Conservation (phyloP, 1,140 invertebrate genomes). For the Bombus vancouverensis region DNA sequence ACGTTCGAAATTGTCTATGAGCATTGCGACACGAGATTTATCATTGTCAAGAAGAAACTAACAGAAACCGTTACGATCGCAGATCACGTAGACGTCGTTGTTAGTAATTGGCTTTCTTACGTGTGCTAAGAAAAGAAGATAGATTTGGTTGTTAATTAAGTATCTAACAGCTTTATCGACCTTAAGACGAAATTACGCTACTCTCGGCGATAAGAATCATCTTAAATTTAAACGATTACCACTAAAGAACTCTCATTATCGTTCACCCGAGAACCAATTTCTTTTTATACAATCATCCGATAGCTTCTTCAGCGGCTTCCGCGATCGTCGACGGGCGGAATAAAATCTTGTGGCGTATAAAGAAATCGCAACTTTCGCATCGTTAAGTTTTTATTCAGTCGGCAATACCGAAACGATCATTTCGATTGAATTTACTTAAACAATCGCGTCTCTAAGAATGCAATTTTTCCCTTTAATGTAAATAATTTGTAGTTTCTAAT, state of each 20-base stretch:
- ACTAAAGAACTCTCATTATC: constrained; percentile 36
- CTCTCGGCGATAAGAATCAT: constrained; percentile 36
- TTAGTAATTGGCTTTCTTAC: neutral
- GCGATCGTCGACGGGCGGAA: constrained; percentile 13
- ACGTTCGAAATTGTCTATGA: too few relatives aligned
- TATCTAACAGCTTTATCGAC: neutral
- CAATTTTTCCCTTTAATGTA: neutral
- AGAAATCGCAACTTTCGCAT: constrained; percentile 40
- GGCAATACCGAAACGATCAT: neutral
- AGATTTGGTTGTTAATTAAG: neutral
- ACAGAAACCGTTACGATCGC: neutral
- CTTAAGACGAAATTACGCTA: constrained; percentile 35
- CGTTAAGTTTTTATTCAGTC: constrained; percentile 29
- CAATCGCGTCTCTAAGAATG: neutral
- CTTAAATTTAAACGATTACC: constrained; percentile 21
- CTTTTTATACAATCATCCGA: constrained; percentile 51
- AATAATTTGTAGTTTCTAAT: too few relatives aligned
- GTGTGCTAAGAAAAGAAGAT: too few relatives aligned
- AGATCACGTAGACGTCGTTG: constrained; percentile 26
- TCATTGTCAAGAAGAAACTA: constrained; percentile 11
- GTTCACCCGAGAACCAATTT: constrained; percentile 42
- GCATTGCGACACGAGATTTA: neutral
- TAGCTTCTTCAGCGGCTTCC: constrained; percentile 22
- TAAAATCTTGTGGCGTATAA: constrained; percentile 41
- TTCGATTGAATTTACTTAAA: constrained; percentile 16